Conservation (phyloP, 2,797 vertebrate species). For the Alcedo quadribrachys region DNA sequence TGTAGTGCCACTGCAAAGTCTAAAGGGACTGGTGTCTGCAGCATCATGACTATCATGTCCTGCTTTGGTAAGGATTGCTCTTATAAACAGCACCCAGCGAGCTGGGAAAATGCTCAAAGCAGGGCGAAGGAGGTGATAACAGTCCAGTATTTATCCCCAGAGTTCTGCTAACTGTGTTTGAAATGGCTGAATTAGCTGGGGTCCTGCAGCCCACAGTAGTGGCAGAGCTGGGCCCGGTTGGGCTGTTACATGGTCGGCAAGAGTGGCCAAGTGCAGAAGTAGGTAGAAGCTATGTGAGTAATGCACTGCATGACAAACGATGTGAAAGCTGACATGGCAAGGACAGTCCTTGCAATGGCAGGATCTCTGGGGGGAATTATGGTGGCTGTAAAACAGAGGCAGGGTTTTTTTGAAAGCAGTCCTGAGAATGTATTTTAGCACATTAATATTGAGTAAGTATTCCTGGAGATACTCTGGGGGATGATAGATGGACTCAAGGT, state of each 20-base stretch:
- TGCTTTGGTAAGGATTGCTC: not conserved
- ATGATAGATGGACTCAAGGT: conserved; percentile 50
- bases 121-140: not conserved
- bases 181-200: not conserved
- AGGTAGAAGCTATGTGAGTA: not conserved
- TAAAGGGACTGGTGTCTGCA: not conserved
- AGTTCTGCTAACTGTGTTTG: not conserved
- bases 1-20: not conserved
- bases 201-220: not conserved
- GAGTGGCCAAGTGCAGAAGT: not conserved
- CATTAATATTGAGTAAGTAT: conserved; percentile 42
- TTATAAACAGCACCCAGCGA: not conserved
- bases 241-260: not conserved
- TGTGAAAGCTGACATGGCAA: not conserved
- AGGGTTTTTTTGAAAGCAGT: conserved; percentile 28
- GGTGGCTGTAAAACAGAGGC: not conserved
- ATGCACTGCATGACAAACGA: not conserved
- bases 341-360: not conserved
- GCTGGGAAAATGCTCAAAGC: not conserved
- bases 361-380: not conserved
- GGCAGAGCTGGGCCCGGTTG: not conserved
- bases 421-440: conserved; percentile 48
- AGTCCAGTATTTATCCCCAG: not conserved
- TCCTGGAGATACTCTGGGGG: conserved; percentile 47
- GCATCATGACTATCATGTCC: fast-evolving